phyloP scores from a whole-genome alignment of 2,113 vertebrate genomes.

The Paracanthobrama guichenoti region DNA sequence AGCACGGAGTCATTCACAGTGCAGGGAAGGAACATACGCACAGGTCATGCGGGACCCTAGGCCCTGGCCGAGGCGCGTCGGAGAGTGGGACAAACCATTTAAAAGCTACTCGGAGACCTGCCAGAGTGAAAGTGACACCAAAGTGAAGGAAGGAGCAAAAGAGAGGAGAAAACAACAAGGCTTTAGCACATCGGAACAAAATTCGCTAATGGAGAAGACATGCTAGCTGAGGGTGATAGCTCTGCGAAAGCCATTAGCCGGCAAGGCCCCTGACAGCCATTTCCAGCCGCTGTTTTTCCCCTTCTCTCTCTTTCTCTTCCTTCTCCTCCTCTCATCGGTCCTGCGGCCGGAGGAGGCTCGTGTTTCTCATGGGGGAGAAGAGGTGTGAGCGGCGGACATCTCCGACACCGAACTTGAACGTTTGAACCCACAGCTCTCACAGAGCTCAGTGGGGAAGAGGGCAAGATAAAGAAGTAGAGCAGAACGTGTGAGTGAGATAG shows the following conservation, averaged over 20 bases:
- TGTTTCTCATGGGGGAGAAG: conserved; percentile 74
- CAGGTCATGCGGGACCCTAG: conserved; percentile 13
- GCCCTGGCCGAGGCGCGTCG: background rate
- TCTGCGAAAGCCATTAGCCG: conserved; percentile 88
- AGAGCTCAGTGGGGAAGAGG: conserved; percentile 42
- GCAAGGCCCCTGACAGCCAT: conserved; percentile 68
- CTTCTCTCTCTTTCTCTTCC: background rate
- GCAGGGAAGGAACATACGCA: conserved; percentile 34
- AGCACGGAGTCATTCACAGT: conserved; percentile 45
- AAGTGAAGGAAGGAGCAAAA: background rate
- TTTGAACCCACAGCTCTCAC: conserved; percentile 69
- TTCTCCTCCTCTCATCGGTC: conserved; percentile 37
- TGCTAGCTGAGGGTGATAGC: conserved; percentile 62
- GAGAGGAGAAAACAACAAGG: conserved; percentile 45
- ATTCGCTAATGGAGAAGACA: conserved; percentile 65
- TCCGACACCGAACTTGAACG: conserved; percentile 75
- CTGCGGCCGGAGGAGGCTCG: conserved; percentile 71
- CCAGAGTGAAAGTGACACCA: conserved; percentile 48
- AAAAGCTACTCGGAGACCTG: conserved; percentile 45
- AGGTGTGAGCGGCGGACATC: conserved; percentile 78
- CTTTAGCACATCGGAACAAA: conserved; percentile 53
- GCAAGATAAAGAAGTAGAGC: conserved; percentile 40
- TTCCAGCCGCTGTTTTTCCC: conserved; percentile 64
- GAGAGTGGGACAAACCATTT: conserved; percentile 57
- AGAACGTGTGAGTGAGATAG: conserved; percentile 48